Base-by-base conservation (phyloP, 2,113 vertebrate species). In the Semicossyphus pulcher region DNA sequence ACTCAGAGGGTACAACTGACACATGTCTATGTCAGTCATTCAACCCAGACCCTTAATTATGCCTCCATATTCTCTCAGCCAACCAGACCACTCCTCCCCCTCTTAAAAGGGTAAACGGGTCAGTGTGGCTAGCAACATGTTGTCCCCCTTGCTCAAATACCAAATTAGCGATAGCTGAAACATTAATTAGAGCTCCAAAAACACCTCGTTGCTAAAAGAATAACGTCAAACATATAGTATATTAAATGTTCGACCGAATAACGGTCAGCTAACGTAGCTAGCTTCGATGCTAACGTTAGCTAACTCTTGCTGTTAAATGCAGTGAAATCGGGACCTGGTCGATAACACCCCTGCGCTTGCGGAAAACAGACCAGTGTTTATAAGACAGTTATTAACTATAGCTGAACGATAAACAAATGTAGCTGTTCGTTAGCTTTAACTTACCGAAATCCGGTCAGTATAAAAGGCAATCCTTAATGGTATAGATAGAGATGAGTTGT, bases 11-110 rank as follows among this genome's bases (percentile, higher is more conserved):
- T 34, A 37, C 2, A 60, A 15, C 4, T 34, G 2, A 48, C 71
- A 66, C 4, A n/a, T 60, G 82, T 41, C 9, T 11, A 5, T 37
- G 59, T 56, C 65, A 80, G 10, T 86, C 51, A 72, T 29, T 10
- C 5, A 14, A n/a, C 2, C 10, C 12, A 48, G 4, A 25, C n/a
- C 42, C 6, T 28, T 11, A 59, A 62, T 36, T 23, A 62, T 0
- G 14, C 12, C 16, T n/a, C 20, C 4, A 6, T 34, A 23, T 57
- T 76, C 54, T 9, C 15, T 1, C 1, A 0, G 31, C 5, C 18
- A 59, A 21, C 7, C 29, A 26, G 18, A 4, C n/a, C 16, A 44
- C 66, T 48, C 83, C 80, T 47, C 67, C 39, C 18, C 15, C 29
- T 32, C 9, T 29, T 6, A 7, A 18, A 10, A 21, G 3, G 11